A percentile compares a stretch with the other conserved stretches of the same genome.
Evolutionary conservation across 2,113 vertebrate species (phyloP).

Genomic region (Rhineura floridana): DNA sequence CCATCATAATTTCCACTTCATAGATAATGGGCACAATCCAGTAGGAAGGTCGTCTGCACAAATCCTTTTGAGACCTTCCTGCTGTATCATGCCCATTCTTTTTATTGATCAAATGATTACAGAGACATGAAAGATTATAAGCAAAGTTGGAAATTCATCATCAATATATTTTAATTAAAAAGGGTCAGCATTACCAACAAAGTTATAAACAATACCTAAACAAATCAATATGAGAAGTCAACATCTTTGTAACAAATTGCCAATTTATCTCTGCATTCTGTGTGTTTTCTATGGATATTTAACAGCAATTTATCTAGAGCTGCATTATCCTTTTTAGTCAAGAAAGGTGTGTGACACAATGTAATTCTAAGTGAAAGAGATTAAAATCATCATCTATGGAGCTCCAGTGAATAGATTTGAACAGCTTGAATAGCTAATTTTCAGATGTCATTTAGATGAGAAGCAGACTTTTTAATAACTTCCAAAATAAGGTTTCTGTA

Average conservation of each 20-base stretch:
- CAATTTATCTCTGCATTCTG: not conserved
- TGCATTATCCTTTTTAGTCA: constrained; percentile 1
- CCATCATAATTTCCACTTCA: not conserved
- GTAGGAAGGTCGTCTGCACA: not conserved
- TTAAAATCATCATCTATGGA: constrained; percentile 37
- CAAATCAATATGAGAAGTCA: constrained; percentile 22
- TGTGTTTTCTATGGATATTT: constrained; percentile 32
- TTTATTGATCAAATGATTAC: not conserved
- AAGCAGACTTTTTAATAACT: not conserved
- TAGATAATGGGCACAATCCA: not conserved
- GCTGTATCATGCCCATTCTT: not conserved
- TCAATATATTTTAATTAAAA: constrained; percentile 42
- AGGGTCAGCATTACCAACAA: not conserved
- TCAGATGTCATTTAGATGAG: not conserved
- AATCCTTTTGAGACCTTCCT: not conserved
- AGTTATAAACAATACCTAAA: constrained; percentile 39
- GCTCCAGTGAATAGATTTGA: constrained; percentile 21
- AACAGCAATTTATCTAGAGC: constrained; percentile 7
- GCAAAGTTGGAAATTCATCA: constrained; percentile 25
- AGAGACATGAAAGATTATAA: not conserved
- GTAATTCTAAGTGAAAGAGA: constrained; percentile 33
- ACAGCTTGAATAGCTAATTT: constrained; percentile 17
- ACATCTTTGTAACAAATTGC: constrained; percentile 23
- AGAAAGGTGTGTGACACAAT: not conserved
- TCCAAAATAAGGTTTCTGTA: not conserved